Percentiles rank a stretch among this genome's conserved stretches.
Conservation (phyloP, 2,888 invertebrate genomes). For the Volucella bombylans region DNA sequence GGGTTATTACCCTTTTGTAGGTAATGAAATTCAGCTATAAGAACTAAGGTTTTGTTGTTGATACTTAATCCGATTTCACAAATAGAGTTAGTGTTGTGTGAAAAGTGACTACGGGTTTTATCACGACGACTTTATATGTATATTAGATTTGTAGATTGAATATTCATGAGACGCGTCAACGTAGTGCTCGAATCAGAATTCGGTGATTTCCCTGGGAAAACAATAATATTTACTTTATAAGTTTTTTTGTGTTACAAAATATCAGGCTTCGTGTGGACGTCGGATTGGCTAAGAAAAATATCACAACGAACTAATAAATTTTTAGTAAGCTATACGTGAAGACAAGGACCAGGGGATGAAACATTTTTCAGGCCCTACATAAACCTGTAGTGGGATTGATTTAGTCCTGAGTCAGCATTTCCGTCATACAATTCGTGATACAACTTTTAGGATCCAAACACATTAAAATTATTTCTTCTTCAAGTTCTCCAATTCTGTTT, state of each 20-base stretch:
- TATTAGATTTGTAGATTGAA: constrained; percentile 15
- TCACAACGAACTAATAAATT: too few species aligned
- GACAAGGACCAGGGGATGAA: too few species aligned
- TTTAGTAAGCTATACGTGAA: too few species aligned
- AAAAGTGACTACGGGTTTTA: constrained; percentile 2
- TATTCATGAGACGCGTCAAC: constrained; percentile 38
- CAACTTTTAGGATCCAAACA: too few species aligned
- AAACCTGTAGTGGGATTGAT: too few species aligned
- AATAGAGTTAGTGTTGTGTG: constrained; percentile 37
- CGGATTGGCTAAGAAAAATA: too few species aligned
- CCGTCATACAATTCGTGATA: too few species aligned
- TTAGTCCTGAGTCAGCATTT: too few species aligned
- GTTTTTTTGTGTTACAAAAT: neutral
- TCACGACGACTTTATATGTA: constrained; percentile 3
- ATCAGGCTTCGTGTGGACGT: too few species aligned
- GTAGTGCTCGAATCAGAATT: constrained; percentile 9
- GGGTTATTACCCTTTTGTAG: constrained; percentile 56
- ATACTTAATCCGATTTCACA: constrained; percentile 44
- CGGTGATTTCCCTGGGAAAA: constrained; percentile 11
- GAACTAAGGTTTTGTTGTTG: constrained; percentile 31
- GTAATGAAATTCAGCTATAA: neutral
- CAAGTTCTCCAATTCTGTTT: too few species aligned
- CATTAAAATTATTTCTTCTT: too few species aligned
- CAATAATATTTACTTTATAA: constrained; percentile 18
- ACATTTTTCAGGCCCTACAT: too few species aligned